phyloP scores from a whole-genome alignment of 2,888 invertebrate species.

The Pegoplata infirma region DNA sequence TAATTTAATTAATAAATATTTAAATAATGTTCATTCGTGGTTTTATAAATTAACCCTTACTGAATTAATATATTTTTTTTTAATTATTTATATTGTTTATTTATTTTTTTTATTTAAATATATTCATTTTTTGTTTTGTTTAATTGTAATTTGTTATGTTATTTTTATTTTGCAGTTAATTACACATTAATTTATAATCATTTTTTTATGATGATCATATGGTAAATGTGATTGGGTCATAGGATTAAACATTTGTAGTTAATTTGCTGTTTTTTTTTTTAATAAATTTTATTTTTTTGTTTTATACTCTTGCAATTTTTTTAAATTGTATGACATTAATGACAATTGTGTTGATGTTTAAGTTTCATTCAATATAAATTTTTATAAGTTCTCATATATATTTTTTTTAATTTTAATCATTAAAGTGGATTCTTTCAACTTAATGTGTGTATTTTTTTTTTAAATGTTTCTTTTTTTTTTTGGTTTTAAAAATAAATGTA shows the following conservation, averaged over 20 bases:
- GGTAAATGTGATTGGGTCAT: constrained; percentile 40
- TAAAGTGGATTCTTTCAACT: too few relatives aligned
- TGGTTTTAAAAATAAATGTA: neutral
- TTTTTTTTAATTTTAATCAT: too few relatives aligned
- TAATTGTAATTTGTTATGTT: constrained; percentile 27
- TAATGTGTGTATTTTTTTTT: too few relatives aligned
- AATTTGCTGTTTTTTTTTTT: constrained; percentile 29
- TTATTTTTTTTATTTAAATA: neutral
- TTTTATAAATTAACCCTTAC: constrained; percentile 59
- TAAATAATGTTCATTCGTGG: constrained; percentile 62
- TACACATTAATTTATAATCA: constrained; percentile 56
- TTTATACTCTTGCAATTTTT: constrained; percentile 10
- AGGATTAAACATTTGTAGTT: constrained; percentile 51
- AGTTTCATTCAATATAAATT: constrained; percentile 20
- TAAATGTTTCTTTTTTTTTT: too few relatives aligned
- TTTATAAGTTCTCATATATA: too few relatives aligned
- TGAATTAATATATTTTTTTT: constrained; percentile 23
- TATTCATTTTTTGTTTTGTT: neutral
- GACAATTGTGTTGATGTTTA: constrained; percentile 39
- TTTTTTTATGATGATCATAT: constrained; percentile 23
- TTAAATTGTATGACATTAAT: constrained; percentile 18
- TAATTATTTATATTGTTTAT: constrained; percentile 6
- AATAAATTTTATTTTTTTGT: neutral
- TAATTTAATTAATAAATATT: constrained; percentile 61
- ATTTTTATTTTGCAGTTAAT: constrained; percentile 48